These are phyloP conservation scores for Sebastes itinus DNA, from an alignment of 2,797 vertebrate genomes.

Conservation along the genomic window DNA sequence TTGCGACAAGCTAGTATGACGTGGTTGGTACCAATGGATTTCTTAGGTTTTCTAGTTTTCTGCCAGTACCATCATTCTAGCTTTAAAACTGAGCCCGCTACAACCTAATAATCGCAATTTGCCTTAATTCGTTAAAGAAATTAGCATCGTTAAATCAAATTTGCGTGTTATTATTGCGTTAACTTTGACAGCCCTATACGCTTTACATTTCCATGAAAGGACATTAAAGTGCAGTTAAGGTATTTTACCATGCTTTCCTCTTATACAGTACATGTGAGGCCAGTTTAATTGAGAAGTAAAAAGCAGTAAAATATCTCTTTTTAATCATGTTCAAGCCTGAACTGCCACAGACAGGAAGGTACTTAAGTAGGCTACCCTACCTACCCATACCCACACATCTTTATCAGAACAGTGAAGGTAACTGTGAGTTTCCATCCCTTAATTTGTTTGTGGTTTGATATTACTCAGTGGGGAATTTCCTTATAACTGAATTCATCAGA, in stretches of 20 bases:
- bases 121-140: no score
- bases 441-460: neutral
- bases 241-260: neutral
- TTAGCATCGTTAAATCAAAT: no score
- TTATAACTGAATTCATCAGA: neutral
- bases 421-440: neutral
- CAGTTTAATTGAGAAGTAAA: neutral
- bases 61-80: no score
- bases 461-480: neutral
- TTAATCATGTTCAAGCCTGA: neutral
- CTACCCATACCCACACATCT: neutral
- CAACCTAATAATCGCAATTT: no score
- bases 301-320: neutral
- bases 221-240: neutral
- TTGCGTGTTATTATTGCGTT: no score
- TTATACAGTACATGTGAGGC: neutral
- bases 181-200: no score
- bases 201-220: neutral
- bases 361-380: neutral
- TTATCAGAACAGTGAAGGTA: neutral
- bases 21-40: no score
- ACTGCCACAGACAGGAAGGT: neutral
- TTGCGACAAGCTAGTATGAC: no score
- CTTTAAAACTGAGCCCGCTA: no score
- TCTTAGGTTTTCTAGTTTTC: no score